phyloP scores from a whole-genome alignment of 2,797 vertebrate species.

The Amblyopsis hoosieri region DNA sequence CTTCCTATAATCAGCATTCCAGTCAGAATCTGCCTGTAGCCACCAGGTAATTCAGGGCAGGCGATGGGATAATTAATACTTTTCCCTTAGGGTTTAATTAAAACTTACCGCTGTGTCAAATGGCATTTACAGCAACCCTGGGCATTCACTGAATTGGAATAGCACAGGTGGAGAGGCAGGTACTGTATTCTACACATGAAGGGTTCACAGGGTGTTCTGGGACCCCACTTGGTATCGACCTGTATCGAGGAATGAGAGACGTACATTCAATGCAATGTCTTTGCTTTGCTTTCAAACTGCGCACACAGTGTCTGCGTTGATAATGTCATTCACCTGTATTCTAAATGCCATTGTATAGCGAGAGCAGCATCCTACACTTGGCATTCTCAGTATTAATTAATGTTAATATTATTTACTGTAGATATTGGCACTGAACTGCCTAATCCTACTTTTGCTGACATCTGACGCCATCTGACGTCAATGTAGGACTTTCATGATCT shows the following conservation, averaged over 20 bases:
- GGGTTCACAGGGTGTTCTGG: constrained; percentile 7
- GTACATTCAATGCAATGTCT: constrained; percentile 35
- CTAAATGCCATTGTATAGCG: constrained; percentile 16
- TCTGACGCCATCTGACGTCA: constrained; percentile 56
- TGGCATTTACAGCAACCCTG: constrained; percentile 61
- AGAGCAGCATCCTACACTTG: constrained; percentile 8
- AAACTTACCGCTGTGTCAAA: constrained; percentile 61
- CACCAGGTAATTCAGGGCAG: constrained; percentile 57
- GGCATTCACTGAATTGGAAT: constrained; percentile 43
- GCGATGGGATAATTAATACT: constrained; percentile 73
- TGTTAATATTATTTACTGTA: constrained; percentile 25
- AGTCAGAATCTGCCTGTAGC: constrained; percentile 55
- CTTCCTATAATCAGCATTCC: constrained; percentile 63
- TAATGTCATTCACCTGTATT: neutral
- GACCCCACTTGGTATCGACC: constrained; percentile 40
- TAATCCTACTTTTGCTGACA: constrained; percentile 53
- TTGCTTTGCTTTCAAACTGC: constrained; percentile 13
- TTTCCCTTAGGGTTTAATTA: constrained; percentile 81
- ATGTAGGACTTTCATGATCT: constrained; percentile 15
- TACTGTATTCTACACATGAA: constrained; percentile 44
- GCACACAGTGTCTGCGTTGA: too few species aligned
- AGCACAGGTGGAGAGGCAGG: constrained; percentile 60
- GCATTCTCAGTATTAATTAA: constrained; percentile 47
- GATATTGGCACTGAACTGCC: constrained; percentile 23
- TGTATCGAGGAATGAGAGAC: constrained; percentile 22